These are phyloP conservation scores for Opisthograptis luteolata DNA, from an alignment of 2,888 invertebrate genomes.

Conservation along the genomic window DNA sequence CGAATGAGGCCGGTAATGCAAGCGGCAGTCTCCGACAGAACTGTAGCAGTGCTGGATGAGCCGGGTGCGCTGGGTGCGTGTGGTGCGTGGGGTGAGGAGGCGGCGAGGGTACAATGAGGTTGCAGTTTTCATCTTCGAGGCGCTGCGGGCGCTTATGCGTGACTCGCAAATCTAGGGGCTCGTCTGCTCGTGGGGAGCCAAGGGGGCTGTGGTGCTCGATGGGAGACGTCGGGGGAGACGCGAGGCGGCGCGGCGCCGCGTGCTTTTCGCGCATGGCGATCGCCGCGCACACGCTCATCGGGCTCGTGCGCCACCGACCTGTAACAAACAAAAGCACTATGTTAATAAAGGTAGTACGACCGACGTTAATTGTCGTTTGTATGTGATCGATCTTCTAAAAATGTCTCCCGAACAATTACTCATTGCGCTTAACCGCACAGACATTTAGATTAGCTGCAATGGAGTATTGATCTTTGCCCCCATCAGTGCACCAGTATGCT, in stretches of 20 bases:
- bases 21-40: constrained; percentile 77
- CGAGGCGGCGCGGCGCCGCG: constrained; percentile 95
- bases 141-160: constrained; percentile 90
- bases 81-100: constrained; percentile 82
- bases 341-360: constrained; percentile 20
- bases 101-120: constrained; percentile 87
- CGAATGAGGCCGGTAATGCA: constrained; percentile 77
- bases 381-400: background rate
- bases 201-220: constrained; percentile 77
- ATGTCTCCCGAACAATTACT: constrained; percentile 17
- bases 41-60: constrained; percentile 76
- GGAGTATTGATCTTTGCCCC: constrained; percentile 50
- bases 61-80: constrained; percentile 86
- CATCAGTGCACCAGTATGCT: constrained; percentile 56
- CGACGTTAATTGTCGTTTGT: background rate
- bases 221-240: constrained; percentile 78
- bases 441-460: constrained; percentile 30
- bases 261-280: constrained; percentile 94
- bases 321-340: constrained; percentile 53
- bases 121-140: constrained; percentile 94
- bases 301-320: constrained; percentile 85
- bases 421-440: constrained; percentile 17
- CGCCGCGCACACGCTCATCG: constrained; percentile 90
- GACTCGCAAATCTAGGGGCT: constrained; percentile 94
- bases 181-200: constrained; percentile 84